These are phyloP conservation scores for Fulmarus glacialis DNA, from an alignment of 2,113 vertebrate species.

Conservation along the genomic window DNA sequence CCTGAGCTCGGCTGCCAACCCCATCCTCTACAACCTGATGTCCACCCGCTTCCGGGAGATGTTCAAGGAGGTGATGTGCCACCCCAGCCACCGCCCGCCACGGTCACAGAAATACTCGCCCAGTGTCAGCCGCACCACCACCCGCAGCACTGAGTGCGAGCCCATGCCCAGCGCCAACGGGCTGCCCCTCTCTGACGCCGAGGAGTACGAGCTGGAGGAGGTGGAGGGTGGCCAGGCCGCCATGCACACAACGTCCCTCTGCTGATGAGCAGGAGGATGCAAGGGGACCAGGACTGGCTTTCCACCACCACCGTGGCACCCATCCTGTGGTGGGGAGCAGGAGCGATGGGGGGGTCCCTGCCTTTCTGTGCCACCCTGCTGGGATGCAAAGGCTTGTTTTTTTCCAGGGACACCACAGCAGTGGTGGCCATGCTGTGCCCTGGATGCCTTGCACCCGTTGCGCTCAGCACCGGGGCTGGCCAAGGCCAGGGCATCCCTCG, in stretches of 20 bases:
- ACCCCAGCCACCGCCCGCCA: background rate
- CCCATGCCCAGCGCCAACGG: slow-evolving; percentile 47
- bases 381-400: background rate
- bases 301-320: background rate
- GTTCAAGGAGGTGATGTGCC: slow-evolving; percentile 90
- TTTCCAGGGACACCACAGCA: accelerated
- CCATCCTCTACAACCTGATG: slow-evolving; percentile 94
- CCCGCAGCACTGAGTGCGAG: slow-evolving; percentile 84
- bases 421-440: background rate
- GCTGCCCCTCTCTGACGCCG: background rate
- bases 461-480: background rate
- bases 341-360: background rate
- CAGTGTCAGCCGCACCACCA: slow-evolving; percentile 80
- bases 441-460: accelerated
- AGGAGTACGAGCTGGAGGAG: slow-evolving; percentile 40
- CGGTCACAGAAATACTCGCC: slow-evolving; percentile 63
- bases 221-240: background rate
- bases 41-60: slow-evolving; percentile 92
- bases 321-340: background rate
- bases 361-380: background rate
- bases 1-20: slow-evolving; percentile 89
- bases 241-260: background rate
- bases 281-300: background rate
- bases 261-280: background rate
- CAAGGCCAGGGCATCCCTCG: background rate